phyloP scores from a whole-genome alignment of 1,140 invertebrate species.

The Vanessa tameamea region DNA sequence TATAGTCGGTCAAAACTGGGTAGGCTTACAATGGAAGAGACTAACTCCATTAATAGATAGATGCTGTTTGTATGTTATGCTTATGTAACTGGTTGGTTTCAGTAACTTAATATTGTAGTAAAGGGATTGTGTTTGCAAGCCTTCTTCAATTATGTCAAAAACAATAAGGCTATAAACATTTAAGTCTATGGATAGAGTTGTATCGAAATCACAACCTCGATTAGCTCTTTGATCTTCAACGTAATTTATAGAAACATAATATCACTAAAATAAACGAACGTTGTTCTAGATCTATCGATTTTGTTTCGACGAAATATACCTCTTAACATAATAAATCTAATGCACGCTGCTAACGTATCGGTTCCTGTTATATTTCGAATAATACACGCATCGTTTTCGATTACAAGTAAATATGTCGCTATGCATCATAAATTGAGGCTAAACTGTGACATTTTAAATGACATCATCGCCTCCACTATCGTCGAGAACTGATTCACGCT shows the following conservation, averaged over 20 bases:
- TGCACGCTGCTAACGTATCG: not conserved
- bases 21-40: conserved; percentile 12
- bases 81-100: conserved; percentile 33
- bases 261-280: not conserved
- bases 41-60: conserved; percentile 34
- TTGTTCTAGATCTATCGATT: not conserved
- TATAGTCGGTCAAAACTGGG: conserved; percentile 11
- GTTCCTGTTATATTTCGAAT: conserved; percentile 6
- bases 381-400: not conserved
- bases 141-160: conserved; percentile 15
- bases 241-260: not conserved
- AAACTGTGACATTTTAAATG: conserved; percentile 21
- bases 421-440: conserved; percentile 8
- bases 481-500: conserved; percentile 17
- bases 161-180: conserved; percentile 20
- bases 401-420: not conserved
- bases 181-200: not conserved
- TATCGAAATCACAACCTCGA: not conserved
- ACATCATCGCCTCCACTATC: conserved; percentile 20
- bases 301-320: conserved; percentile 1
- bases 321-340: conserved; percentile 3
- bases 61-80: conserved; percentile 19
- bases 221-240: not conserved
- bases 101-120: conserved; percentile 33
- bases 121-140: conserved; percentile 29